phyloP scores from a whole-genome alignment of 53 echinoderm and acorn worm species.

The Paracentrotus lividus region DNA sequence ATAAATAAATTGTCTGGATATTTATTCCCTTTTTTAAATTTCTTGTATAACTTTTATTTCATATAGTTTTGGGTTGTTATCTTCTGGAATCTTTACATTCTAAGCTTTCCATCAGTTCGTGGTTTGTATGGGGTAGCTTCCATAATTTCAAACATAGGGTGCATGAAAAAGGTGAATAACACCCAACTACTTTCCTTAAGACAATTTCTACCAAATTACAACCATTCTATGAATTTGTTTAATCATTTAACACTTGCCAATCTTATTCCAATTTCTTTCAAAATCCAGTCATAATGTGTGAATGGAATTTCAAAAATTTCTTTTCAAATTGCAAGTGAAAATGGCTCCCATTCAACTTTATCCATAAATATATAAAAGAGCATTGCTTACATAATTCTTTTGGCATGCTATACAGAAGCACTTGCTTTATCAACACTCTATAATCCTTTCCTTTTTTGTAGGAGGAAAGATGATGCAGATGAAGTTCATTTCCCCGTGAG shows the following conservation, averaged over 20 bases:
- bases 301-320: neutral
- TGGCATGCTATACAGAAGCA: no score
- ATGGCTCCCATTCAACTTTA: neutral
- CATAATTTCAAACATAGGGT: no score
- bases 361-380: neutral
- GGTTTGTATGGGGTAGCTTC: no score
- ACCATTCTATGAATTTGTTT: neutral
- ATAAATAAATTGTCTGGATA: no score
- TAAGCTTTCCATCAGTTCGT: no score
- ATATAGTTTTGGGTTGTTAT: no score
- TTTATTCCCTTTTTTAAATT: no score
- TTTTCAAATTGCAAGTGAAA: neutral
- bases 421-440: no score
- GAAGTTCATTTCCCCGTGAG: conserved; percentile 53
- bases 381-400: neutral
- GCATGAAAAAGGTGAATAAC: no score
- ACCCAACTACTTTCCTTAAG: no score
- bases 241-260: neutral
- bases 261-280: neutral
- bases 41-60: no score
- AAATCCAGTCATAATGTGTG: neutral
- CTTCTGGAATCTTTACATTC: no score
- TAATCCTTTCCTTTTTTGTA: neutral
- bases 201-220: neutral
- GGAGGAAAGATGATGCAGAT: conserved; percentile 59